phyloP scores from a whole-genome alignment of 1,140 invertebrate genomes.

The Portunus trituberculatus region DNA sequence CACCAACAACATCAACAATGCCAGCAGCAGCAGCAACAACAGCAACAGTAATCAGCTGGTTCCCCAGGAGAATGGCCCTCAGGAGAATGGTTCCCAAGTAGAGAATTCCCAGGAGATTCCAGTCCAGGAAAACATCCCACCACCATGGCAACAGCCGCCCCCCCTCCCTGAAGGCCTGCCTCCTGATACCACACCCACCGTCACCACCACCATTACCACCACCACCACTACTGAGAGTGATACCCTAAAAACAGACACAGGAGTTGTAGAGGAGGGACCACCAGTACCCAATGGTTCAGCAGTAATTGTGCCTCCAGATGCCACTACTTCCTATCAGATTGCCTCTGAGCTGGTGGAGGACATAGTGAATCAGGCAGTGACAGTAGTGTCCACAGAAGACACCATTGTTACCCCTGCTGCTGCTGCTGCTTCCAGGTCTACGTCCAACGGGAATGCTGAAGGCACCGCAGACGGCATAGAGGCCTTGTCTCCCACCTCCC shows the following conservation, averaged over 20 bases:
- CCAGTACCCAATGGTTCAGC: slow-evolving; percentile 48
- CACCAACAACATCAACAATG: background rate
- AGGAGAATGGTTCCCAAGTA: slow-evolving; percentile 47
- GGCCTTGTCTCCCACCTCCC: background rate
- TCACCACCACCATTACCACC: background rate
- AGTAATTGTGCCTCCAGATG: background rate
- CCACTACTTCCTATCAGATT: slow-evolving; percentile 59
- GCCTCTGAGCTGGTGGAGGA: slow-evolving; percentile 68
- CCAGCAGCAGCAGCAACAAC: background rate
- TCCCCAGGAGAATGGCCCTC: slow-evolving; percentile 27
- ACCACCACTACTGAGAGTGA: background rate
- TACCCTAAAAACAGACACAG: background rate
- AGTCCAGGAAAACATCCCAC: background rate
- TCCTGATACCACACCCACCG: background rate
- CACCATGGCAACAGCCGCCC: background rate
- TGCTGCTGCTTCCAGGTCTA: background rate
- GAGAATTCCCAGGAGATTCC: background rate
- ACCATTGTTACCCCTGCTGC: background rate
- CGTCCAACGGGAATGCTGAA: background rate
- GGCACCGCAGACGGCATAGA: background rate
- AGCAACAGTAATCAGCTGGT: background rate
- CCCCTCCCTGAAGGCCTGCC: background rate
- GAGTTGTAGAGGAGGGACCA: background rate
- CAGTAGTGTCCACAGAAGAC: slow-evolving; percentile 58
- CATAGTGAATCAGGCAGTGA: slow-evolving; percentile 69